These are phyloP conservation scores for Lamellibrachia columna DNA, from an alignment of 2,888 invertebrate genomes.

Conservation along the genomic window DNA sequence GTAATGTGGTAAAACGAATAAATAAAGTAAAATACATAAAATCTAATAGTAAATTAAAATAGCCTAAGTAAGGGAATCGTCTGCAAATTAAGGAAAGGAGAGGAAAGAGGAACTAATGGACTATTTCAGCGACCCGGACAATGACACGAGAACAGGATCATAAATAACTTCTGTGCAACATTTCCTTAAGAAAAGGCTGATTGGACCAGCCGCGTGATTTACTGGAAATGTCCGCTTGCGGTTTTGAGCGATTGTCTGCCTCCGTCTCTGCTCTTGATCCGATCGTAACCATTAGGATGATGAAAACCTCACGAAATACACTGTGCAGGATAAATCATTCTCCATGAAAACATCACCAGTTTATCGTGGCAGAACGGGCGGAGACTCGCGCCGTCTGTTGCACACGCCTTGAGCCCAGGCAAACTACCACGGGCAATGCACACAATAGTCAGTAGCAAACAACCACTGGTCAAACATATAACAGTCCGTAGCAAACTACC, in stretches of 20 bases:
- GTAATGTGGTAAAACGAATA: too few relatives aligned
- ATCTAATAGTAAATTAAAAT: too few relatives aligned
- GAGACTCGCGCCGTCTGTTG: not conserved
- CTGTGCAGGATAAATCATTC: not conserved
- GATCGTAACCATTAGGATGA: not conserved
- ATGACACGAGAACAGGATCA: not conserved
- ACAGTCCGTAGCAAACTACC: not conserved
- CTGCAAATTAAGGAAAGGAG: not conserved
- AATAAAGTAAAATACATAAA: too few relatives aligned
- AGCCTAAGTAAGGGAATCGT: too few relatives aligned
- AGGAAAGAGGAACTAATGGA: not conserved
- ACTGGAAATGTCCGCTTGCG: not conserved
- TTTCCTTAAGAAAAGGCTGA: not conserved
- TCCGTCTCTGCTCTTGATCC: conserved; percentile 4
- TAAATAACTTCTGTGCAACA: not conserved
- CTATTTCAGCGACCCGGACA: not conserved
- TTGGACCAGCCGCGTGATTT: not conserved
- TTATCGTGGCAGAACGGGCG: not conserved
- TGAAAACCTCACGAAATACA: not conserved
- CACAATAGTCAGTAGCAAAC: not conserved
- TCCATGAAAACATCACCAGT: not conserved
- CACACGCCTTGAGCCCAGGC: not conserved
- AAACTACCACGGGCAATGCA: not conserved
- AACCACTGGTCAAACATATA: not conserved
- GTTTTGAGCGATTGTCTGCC: not conserved